These are phyloP conservation scores for Adelphocoris suturalis DNA, from an alignment of 2,888 invertebrate genomes.

Conservation along the genomic window DNA sequence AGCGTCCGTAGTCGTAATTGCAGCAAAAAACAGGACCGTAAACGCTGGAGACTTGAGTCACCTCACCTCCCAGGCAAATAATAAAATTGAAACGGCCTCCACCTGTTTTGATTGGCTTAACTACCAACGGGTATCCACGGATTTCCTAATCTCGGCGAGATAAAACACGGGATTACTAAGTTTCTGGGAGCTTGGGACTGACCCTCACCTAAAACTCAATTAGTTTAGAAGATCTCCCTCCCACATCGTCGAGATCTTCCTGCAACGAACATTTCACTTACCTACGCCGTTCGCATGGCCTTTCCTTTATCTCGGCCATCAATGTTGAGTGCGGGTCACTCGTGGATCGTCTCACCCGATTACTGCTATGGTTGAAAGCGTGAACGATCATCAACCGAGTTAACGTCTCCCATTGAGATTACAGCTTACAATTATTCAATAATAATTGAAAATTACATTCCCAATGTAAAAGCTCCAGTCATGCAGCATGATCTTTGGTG, in stretches of 20 bases:
- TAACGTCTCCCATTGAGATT: too few species aligned
- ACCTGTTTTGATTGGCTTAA: constrained; percentile 7
- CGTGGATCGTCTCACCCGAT: neutral
- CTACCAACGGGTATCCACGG: neutral
- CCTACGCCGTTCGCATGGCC: constrained; percentile 30
- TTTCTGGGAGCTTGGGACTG: constrained; percentile 28
- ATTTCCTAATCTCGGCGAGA: constrained; percentile 23
- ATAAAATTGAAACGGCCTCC: constrained; percentile 8
- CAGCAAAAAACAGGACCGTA: neutral
- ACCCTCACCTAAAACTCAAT: constrained; percentile 15
- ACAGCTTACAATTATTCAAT: too few species aligned
- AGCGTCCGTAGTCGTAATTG: neutral
- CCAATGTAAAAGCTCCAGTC: too few species aligned
- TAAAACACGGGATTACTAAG: neutral
- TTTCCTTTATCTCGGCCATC: neutral
- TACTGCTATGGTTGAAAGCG: neutral
- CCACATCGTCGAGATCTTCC: neutral
- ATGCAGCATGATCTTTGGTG: too few species aligned
- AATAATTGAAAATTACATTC: too few species aligned
- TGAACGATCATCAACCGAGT: neutral
- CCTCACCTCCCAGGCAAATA: constrained; percentile 9
- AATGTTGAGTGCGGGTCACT: neutral
- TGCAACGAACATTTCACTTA: constrained; percentile 3
- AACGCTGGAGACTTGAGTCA: neutral
- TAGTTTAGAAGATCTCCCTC: constrained; percentile 11